Evolutionary conservation across 2,888 invertebrate genomes (phyloP), one percentile per base, ranked within the genome.

Genomic region (Agelastica alni): DNA sequence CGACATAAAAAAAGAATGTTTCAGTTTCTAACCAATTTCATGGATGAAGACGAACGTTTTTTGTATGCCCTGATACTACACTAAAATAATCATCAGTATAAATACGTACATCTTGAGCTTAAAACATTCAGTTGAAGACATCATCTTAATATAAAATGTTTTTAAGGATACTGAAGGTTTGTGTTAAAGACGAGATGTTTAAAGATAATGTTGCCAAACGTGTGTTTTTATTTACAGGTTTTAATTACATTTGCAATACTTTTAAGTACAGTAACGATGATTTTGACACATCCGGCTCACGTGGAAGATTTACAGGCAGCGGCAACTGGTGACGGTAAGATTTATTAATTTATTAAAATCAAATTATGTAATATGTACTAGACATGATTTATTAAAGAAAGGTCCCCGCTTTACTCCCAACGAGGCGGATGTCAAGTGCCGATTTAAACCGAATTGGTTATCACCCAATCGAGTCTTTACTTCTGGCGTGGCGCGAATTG

Each of bases 271-370:
- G 5, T 43, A 17, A 22, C 31, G 5, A 22, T 17, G 4, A 17
- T n/a, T 6, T 26, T 47, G 18, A 16, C 42, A 22, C 22, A 48
- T 32, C 67, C 65, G 1, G n/a, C 12, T 12, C 14, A 39, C 2
- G 30, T 61, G 18, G 51, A 67, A 10, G 68, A 69, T 56, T 53
- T 64, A 37, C 67, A 65, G 28, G 18, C 59, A 22, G 67, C 67
- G 26, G 67, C 66, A 16, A 51, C 65, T 37, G 66, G 47, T 5
- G 47, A 67, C 49, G 68, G 70, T 70, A 58, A 66, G 63, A 22
- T 26, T 9, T 43, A 12, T 32, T 46, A n/a, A 22, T 7, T 12
- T 2, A 12, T 10, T 22, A 7, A 10, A 30, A 6, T 5, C 16
- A 1, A 30, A 30, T 28, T 5, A 30, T 4, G 12, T 26, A 10